phyloP scores from a whole-genome alignment of 1,140 invertebrate genomes.

The Microplitis mediator region DNA sequence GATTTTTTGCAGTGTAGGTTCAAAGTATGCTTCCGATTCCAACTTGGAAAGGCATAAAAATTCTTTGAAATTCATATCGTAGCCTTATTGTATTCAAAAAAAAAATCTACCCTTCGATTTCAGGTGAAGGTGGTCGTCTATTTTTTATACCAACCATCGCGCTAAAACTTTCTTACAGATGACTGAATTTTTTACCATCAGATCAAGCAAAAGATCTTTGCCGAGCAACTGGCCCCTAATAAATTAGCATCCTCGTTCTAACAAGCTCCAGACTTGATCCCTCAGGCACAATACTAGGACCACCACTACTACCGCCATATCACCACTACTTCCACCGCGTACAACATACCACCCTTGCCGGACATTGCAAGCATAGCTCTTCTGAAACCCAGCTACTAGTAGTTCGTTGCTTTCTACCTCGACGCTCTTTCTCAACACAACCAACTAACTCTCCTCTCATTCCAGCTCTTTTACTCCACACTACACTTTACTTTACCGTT shows the following conservation, averaged over 20 bases:
- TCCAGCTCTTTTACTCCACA: conserved; percentile 34
- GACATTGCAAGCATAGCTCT: conserved; percentile 62
- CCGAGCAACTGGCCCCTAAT: conserved; percentile 43
- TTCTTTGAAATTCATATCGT: no score
- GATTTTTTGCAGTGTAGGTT: no score
- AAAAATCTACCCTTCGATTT: no score
- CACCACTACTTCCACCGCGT: conserved; percentile 46
- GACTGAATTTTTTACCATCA: no score
- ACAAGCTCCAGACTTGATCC: conserved; percentile 60
- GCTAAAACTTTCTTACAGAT: no score
- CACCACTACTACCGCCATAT: conserved; percentile 32
- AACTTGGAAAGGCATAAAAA: no score
- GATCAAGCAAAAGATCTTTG: no score
- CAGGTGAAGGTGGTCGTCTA: no score
- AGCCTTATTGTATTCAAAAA: no score
- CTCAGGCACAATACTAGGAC: conserved; percentile 48
- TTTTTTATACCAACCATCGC: no score
- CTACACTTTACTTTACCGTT: not conserved
- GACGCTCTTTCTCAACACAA: not conserved
- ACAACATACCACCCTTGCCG: conserved; percentile 58
- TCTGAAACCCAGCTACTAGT: conserved; percentile 36
- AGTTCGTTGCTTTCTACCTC: conserved; percentile 34
- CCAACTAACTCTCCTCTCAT: conserved; percentile 13
- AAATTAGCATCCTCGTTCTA: conserved; percentile 63
- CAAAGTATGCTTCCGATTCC: no score